These are phyloP conservation scores for Didymodactylos carnosus DNA, from an alignment of 2,888 invertebrate genomes.

Conservation along the genomic window DNA sequence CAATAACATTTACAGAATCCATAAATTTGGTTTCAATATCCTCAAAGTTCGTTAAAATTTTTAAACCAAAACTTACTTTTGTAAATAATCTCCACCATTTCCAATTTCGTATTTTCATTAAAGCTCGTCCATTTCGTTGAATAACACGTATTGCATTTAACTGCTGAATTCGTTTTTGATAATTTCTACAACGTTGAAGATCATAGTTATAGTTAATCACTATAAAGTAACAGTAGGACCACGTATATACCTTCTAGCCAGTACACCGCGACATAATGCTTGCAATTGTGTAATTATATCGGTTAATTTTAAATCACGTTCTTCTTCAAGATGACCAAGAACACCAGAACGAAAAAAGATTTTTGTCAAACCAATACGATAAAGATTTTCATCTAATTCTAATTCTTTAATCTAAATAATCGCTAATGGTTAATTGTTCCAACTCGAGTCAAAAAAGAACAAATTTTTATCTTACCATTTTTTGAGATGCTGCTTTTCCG, in stretches of 20 bases:
- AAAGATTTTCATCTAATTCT: conserved; percentile 84
- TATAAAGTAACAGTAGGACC: neutral
- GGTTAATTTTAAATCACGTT: conserved; percentile 91
- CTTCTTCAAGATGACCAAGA: conserved; percentile 90
- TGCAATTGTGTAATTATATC: conserved; percentile 44
- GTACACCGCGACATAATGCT: conserved; percentile 9
- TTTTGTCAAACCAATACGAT: conserved; percentile 92
- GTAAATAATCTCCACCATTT: conserved; percentile 99
- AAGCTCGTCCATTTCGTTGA: conserved; percentile 94
- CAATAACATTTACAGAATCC: no score
- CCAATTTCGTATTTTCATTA: conserved; percentile 92
- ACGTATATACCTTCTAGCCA: conserved; percentile 2
- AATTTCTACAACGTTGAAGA: conserved; percentile 41
- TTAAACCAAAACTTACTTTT: no score
- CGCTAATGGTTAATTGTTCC: no score
- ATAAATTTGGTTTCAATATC: no score
- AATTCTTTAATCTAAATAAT: conserved; percentile 52
- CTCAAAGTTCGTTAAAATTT: no score
- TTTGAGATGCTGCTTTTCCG: conserved; percentile 98
- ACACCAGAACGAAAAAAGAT: conserved; percentile 99
- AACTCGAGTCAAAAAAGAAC: neutral
- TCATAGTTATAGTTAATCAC: no score
- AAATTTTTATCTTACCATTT: conserved; percentile 52
- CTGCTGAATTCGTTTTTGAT: conserved; percentile 87
- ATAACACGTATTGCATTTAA: conserved; percentile 93